Base-by-base conservation (phyloP, 2,113 vertebrate species). In the Panthera uncia region DNA sequence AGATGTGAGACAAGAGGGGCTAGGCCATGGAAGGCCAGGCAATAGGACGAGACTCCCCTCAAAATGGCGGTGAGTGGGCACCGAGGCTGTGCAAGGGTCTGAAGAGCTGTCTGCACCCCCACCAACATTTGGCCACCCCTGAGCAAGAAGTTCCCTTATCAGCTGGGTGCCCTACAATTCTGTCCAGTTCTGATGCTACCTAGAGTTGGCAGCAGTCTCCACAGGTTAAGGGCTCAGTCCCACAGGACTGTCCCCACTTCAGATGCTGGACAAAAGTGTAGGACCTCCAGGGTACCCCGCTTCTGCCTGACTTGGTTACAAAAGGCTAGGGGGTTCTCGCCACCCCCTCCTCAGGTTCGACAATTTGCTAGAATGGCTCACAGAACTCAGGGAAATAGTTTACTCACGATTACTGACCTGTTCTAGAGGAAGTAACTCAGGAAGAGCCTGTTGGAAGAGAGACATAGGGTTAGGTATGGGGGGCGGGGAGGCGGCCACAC, bases 181-280 rank as follows among this genome's bases (percentile, higher is more conserved):
- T 0, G 1, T 3, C 11, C 23, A 5, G 12, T 65, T 33, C n/a
- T 1, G 41, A 63, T 41, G 4, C 55, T 8, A 7, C 38, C 8
- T 3, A 5, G 12, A 33, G 29, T 52, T 11, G 27, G 65, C 8
- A 5, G 29, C 61, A 52, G 74, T 23, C 45, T 57, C 25, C 50
- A 4, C 16, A 16, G 23, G 36, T 16, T 11, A 50, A n/a, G 12
- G 74, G 31, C 92, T 61, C 57, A 7, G n/a, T 41, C 10, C n/a
- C 57, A 36, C 11, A n/a, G 27, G 52, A 7, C 57, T 1, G 57
- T 55, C 21, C 48, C 21, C 7, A 23, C 74, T 71, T 31, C 31
- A 7, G 33, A 48, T 15, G 29, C 5, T 18, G n/a, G 38, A 48
- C 18, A 25, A 33, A 31, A 21, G 18, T 16, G 5, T 33, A 25